Base-by-base conservation (phyloP, 1,140 invertebrate species). In the Drosophila tani region DNA sequence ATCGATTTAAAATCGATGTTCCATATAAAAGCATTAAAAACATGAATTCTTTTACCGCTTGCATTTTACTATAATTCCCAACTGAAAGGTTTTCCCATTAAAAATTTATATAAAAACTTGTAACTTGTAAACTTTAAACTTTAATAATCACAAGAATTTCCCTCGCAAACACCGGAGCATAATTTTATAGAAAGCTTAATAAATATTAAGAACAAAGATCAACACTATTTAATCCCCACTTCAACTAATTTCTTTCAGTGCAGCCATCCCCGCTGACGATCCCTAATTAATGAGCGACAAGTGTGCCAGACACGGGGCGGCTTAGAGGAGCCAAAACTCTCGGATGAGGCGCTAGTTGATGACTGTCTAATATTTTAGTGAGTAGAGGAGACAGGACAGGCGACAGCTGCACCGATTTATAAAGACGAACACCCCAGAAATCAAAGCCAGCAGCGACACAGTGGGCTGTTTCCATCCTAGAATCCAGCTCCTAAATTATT, bases 281-380 rank as follows among this genome's bases (percentile, higher is more conserved):
- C 65, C 76, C 80, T 88, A 81, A 88, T 90, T 88, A 90, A 88
- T 90, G 78, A 84, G 78, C 84, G 81, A 90, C 78, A 90, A 90
- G 85, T 81, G 81, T 88, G 81, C 78, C 63, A 67, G 63, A 35
- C 40, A 38, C 49, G 17, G 40, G 58, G 59, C 68, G 58, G 59
- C 68, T 78, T 67, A 38, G 51, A 59, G 40, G 41, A 65, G 82
- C 77, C 76, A 53, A 75, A 86, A 67, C 59, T 58, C 43, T 53
- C 43, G 43, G 21, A 43, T 67, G 47, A 43, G 40, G 40, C 41
- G 55, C 43, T 90, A 63, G 63, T 84, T 90, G 80, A 88, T 88
- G 85, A 77, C 65, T 81, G 73, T 67, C 85, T 63, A 90, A 88
- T 88, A 88, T 84, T 79, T 84, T 88, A 79, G 69, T 67, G 50